phyloP scores from a whole-genome alignment of 2,113 vertebrate species.

The Epinephelus cyanopodus region DNA sequence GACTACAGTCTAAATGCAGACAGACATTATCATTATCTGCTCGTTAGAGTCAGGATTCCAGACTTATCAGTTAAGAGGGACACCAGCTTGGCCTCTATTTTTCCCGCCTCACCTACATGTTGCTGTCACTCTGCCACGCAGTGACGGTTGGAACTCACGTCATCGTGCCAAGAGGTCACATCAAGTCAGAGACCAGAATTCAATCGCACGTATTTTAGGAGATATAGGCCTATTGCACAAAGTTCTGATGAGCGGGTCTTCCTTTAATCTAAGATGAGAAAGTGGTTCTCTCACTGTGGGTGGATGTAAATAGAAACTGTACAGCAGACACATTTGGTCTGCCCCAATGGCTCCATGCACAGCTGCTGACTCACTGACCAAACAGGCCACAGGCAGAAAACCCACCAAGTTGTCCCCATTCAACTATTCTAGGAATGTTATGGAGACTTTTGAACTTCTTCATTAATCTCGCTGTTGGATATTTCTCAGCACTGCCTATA shows the following conservation, averaged over 20 bases:
- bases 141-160: constrained; percentile 21
- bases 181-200: not conserved
- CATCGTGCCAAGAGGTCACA: not conserved
- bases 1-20: constrained; percentile 35
- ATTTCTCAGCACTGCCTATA: not conserved
- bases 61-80: constrained; percentile 58
- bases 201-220: constrained; percentile 1
- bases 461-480: not conserved
- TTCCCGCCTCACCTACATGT: constrained; percentile 9
- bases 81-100: constrained; percentile 17
- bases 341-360: constrained; percentile 46
- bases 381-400: constrained; percentile 36
- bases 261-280: constrained; percentile 22
- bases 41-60: constrained; percentile 39
- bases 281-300: constrained; percentile 28
- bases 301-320: constrained; percentile 67
- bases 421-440: constrained; percentile 28
- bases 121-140: constrained; percentile 21
- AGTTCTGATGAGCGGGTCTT: not conserved
- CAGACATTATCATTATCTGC: constrained; percentile 45
- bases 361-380: constrained; percentile 71
- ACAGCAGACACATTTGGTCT: constrained; percentile 57
- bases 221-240: not conserved
- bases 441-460: not conserved
- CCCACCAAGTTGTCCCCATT: constrained; percentile 13